Conservation (phyloP, 1,140 invertebrate species). For the Magallana angulata region DNA sequence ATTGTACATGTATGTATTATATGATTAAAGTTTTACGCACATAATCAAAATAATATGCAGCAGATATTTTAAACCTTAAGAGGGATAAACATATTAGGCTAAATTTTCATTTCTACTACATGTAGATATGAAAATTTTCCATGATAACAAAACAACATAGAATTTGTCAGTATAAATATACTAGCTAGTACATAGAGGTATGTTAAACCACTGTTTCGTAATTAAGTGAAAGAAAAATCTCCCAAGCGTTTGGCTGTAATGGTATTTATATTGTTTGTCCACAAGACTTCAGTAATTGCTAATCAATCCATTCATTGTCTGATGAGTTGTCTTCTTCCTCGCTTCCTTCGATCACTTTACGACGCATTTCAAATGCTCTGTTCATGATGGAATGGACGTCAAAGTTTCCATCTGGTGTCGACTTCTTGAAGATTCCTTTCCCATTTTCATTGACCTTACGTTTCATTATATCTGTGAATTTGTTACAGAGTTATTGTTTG, state of each 20-base stretch:
- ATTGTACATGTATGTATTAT: no score
- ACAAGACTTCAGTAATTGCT: background rate
- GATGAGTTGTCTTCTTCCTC: slow-evolving; percentile 87
- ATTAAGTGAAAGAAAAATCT: background rate
- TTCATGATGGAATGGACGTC: slow-evolving; percentile 97
- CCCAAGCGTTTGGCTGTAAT: background rate
- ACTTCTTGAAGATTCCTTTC: slow-evolving; percentile 86
- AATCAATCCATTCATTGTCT: slow-evolving; percentile 68
- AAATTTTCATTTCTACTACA: no score
- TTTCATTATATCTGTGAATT: background rate
- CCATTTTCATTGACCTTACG: slow-evolving; percentile 95
- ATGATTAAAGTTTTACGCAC: no score
- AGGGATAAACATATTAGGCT: no score
- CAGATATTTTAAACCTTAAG: no score
- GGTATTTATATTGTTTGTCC: background rate
- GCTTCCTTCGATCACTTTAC: slow-evolving; percentile 96
- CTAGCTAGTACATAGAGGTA: no score
- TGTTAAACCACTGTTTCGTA: no score
- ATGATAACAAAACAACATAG: no score
- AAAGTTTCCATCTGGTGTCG: slow-evolving; percentile 83
- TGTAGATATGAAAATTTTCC: no score
- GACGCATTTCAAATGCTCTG: slow-evolving; percentile 81
- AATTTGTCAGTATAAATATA: no score
- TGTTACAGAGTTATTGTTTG: slow-evolving; percentile 84
- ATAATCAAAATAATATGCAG: no score